Base-by-base conservation (phyloP, 2,113 vertebrate genomes). In the Microcebus ravelobensis region DNA sequence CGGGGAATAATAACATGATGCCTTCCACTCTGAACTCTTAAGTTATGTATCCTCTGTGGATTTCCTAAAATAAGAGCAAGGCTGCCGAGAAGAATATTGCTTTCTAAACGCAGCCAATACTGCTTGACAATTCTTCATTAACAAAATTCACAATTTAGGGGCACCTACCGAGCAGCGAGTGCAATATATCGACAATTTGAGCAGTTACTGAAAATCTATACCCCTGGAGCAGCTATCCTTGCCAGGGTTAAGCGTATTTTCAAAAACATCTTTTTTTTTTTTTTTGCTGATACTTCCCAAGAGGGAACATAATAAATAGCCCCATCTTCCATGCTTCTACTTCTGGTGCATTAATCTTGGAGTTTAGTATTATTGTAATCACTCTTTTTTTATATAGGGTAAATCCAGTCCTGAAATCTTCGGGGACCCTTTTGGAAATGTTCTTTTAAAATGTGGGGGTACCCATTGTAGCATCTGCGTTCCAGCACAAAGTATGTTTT, bases 101-200 rank as follows among this genome's bases (percentile, higher is more conserved):
- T 89, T 87, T 96, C 17, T 29, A 80, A 86, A 92, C n/a, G 74
- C 84, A 96, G 76, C 50, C 95, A 93, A 81, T 84, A 85, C 48
- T 90, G 92, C 89, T 79, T 83, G 91, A 97, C 90, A 95, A 91
- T 83, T 96, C 92, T 96, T 96, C 80, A 76, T 96, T 95, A 94
- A 89, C 76, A 91, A 87, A 93, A 52, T 21, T 76, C 81, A 87
- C 90, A 48, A 48, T 87, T 82, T 59, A 85, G 55, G 71, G 50
- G 65, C 52, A 91, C 34, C 83, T 68, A 59, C 48, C 0, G 91
- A 81, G 83, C 61, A 39, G 48, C 39, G 61, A 85, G 79, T 70
- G 20, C 90, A 17, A 29, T n/a, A 63, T 61, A 96, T 90, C 48
- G 70, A 95, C 74, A 73, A 96, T 61, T 81, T 36, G 59, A 96